Conservation (phyloP, 2,797 vertebrate species). For the Cossypha caffra region DNA sequence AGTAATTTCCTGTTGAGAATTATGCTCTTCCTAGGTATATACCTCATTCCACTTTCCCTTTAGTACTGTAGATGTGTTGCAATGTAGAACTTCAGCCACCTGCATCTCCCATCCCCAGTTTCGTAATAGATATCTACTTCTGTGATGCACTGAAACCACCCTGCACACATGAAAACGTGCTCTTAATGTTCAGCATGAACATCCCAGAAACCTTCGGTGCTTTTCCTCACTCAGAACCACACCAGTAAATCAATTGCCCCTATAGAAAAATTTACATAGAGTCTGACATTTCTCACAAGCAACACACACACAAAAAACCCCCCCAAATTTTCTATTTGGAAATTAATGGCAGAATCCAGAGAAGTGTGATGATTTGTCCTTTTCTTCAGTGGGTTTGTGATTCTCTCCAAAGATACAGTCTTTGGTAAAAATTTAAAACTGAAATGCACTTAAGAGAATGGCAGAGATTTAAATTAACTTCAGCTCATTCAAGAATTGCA, state of each 20-base stretch:
- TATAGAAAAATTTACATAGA: background rate
- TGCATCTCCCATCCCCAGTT: accelerated
- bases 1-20: background rate
- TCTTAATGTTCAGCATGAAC: background rate
- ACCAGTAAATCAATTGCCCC: background rate
- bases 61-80: background rate
- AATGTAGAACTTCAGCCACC: background rate
- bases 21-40: background rate
- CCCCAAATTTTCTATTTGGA: background rate
- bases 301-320: background rate
- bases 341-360: background rate
- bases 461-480: background rate
- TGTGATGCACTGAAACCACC: background rate
- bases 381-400: background rate
- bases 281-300: background rate
- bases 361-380: background rate
- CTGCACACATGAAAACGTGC: accelerated
- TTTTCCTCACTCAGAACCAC: background rate
- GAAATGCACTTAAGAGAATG: background rate
- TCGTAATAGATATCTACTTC: background rate
- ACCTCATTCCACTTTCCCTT: background rate
- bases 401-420: background rate
- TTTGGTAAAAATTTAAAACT: background rate
- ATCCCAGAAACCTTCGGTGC: background rate
- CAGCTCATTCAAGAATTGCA: background rate